Evolutionary conservation across 2,888 invertebrate genomes (phyloP).

Genomic region (Suillia variegata): DNA sequence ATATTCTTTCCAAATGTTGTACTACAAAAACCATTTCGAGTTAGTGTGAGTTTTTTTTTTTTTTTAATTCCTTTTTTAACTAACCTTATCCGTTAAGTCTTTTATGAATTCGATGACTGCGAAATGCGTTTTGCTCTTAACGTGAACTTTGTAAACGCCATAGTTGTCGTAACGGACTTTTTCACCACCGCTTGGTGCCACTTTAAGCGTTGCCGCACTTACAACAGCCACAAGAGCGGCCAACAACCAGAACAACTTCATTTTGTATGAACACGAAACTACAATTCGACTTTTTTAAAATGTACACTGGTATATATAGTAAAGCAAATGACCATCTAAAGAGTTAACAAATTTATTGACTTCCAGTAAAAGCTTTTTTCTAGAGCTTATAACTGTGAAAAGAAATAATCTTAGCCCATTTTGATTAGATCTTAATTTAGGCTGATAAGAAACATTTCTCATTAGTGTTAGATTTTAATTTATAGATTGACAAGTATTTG

Average conservation of each 20-base stretch:
- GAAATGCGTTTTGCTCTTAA: constrained; percentile 63
- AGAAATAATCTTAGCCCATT: no score
- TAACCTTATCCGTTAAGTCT: constrained; percentile 40
- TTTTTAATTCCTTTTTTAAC: background rate
- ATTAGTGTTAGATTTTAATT: no score
- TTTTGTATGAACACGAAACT: constrained; percentile 9
- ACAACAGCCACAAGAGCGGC: constrained; percentile 34
- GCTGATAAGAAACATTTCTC: no score
- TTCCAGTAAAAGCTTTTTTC: no score
- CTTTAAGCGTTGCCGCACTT: constrained; percentile 31
- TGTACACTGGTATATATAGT: no score
- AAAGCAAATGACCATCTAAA: no score
- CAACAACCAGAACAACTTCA: constrained; percentile 38
- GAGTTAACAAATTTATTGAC: no score
- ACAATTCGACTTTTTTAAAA: no score
- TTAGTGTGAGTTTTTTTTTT: background rate
- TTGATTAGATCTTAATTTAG: no score
- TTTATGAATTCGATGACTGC: constrained; percentile 50
- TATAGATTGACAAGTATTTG: no score
- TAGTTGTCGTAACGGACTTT: constrained; percentile 55
- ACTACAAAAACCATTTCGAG: constrained; percentile 31
- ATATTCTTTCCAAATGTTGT: constrained; percentile 52
- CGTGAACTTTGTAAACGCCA: constrained; percentile 55
- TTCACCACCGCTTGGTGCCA: constrained; percentile 15
- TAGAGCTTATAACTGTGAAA: no score